Evolutionary conservation across 2,113 vertebrate species (phyloP).

Genomic region (Progne subis): DNA sequence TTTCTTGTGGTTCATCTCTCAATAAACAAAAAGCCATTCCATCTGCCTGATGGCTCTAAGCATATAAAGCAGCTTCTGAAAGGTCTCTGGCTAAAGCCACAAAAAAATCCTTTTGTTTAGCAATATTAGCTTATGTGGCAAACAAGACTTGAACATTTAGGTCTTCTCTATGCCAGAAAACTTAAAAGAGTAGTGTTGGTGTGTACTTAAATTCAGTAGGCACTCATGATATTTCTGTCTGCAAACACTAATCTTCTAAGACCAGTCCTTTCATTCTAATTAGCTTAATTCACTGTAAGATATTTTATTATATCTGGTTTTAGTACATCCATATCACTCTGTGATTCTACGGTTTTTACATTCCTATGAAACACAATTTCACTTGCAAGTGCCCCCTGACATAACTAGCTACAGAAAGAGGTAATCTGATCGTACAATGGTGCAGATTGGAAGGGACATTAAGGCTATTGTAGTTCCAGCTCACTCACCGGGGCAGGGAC

Average conservation of each 20-base stretch:
- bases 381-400: not conserved
- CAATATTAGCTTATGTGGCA: not conserved
- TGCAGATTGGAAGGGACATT: not conserved
- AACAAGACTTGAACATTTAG: not conserved
- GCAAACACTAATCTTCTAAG: not conserved
- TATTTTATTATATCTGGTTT: not conserved
- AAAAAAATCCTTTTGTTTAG: not conserved
- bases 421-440: not conserved
- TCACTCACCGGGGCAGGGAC: not conserved
- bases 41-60: not conserved
- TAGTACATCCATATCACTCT: fast-evolving
- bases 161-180: not conserved
- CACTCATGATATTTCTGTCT: not conserved
- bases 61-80: not conserved
- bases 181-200: not conserved
- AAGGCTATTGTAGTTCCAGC: not conserved
- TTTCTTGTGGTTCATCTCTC: not conserved
- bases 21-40: not conserved
- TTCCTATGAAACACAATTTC: not conserved
- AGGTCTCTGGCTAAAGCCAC: not conserved
- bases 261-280: not conserved
- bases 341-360: not conserved
- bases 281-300: not conserved
- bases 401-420: conserved; percentile 5
- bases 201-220: not conserved